Evolutionary conservation across 2,888 invertebrate genomes (phyloP).

Genomic region (Apamea sordens): DNA sequence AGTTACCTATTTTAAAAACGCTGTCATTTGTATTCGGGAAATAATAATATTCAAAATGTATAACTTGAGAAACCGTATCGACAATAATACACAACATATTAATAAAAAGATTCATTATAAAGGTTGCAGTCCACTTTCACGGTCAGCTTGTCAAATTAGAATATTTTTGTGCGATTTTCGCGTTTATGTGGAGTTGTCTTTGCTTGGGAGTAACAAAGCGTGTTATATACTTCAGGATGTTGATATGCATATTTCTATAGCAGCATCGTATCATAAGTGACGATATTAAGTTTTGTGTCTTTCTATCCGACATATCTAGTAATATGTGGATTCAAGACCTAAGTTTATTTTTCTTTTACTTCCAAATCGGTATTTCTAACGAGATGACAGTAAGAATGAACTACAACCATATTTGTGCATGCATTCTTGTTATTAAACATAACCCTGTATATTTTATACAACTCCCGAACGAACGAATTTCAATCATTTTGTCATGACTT

Average conservation of each 20-base stretch:
- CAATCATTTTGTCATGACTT: slow-evolving; percentile 68
- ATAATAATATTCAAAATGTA: slow-evolving; percentile 65
- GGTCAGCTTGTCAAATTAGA: not conserved
- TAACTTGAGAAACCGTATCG: slow-evolving; percentile 67
- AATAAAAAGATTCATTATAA: slow-evolving; percentile 59
- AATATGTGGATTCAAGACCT: slow-evolving; percentile 14
- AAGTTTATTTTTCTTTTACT: not conserved
- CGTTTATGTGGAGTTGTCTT: not conserved
- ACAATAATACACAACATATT: slow-evolving; percentile 63
- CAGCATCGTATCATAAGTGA: not conserved
- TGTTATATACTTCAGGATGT: not conserved
- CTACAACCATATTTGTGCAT: slow-evolving; percentile 54
- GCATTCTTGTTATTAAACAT: slow-evolving; percentile 60
- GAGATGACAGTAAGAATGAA: slow-evolving; percentile 27
- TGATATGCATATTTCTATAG: not conserved
- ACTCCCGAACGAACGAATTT: slow-evolving; percentile 60
- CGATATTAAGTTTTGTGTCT: not conserved
- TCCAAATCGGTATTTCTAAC: not conserved
- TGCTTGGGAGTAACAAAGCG: slow-evolving; percentile 6
- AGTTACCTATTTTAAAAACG: slow-evolving; percentile 38
- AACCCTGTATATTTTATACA: slow-evolving; percentile 76
- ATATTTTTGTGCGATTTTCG: slow-evolving; percentile 1
- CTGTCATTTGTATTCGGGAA: slow-evolving; percentile 57
- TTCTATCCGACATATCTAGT: not conserved
- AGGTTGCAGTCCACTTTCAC: slow-evolving; percentile 21